Conservation (phyloP, 1,140 invertebrate genomes). For the Oncopeltus fasciatus region DNA sequence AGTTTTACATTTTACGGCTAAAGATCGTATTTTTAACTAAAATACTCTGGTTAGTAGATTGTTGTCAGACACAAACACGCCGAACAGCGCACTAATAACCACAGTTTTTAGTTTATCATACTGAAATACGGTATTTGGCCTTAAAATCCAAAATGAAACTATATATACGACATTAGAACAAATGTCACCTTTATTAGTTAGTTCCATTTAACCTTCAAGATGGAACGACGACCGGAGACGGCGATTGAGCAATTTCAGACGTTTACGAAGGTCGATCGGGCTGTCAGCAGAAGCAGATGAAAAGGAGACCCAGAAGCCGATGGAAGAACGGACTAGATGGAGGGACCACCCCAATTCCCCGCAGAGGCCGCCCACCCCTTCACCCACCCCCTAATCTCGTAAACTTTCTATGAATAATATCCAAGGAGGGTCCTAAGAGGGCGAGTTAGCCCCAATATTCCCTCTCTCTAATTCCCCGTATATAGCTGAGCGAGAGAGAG, state of each 20-base stretch:
- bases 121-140: too few relatives aligned
- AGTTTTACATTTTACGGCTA: too few relatives aligned
- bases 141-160: too few relatives aligned
- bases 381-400: slow-evolving; percentile 13
- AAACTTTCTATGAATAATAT: slow-evolving; percentile 19
- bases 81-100: too few relatives aligned
- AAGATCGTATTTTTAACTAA: too few relatives aligned
- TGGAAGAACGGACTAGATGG: background rate
- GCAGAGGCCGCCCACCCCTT: background rate
- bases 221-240: too few relatives aligned
- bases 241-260: background rate
- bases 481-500: background rate
- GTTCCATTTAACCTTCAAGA: too few relatives aligned
- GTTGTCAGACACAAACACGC: too few relatives aligned
- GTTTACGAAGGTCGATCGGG: background rate
- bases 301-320: background rate
- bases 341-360: background rate
- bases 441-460: background rate
- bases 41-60: too few relatives aligned
- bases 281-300: background rate
- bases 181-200: too few relatives aligned
- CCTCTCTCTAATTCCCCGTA: background rate
- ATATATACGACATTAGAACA: too few relatives aligned
- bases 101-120: too few relatives aligned
- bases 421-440: background rate